These are phyloP conservation scores for Crotalus tigris DNA, from an alignment of 2,113 vertebrate genomes.

Conservation along the genomic window DNA sequence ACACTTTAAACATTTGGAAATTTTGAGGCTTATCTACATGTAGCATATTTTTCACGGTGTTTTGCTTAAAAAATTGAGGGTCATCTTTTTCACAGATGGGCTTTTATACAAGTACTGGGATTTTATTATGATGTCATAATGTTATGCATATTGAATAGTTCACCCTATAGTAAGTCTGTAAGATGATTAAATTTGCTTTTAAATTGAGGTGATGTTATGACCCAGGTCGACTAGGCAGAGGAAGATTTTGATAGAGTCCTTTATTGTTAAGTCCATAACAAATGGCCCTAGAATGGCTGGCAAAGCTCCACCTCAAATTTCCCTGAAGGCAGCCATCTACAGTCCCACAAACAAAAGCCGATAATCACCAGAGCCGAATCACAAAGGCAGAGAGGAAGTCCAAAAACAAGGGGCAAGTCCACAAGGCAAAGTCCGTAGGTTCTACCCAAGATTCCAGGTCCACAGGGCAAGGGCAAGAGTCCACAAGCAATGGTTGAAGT, in stretches of 20 bases:
- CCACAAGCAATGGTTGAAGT: background rate
- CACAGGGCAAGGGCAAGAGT: background rate
- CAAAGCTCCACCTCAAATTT: background rate
- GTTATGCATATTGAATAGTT: background rate
- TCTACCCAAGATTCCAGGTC: background rate
- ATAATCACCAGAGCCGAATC: background rate
- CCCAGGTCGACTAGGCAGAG: background rate
- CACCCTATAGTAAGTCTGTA: background rate
- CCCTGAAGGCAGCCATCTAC: background rate
- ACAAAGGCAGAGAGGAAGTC: background rate
- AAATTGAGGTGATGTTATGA: background rate
- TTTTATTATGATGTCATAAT: background rate
- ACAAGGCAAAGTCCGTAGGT: background rate
- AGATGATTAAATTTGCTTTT: background rate
- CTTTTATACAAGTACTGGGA: background rate
- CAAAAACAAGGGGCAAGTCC: background rate
- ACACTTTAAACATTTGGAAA: background rate
- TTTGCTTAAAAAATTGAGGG: background rate
- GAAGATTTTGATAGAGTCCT: background rate
- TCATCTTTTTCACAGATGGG: background rate
- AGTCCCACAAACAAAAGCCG: background rate
- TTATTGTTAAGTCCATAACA: background rate
- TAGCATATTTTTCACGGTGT: background rate
- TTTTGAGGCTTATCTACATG: background rate
- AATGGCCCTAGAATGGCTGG: background rate